phyloP scores from a whole-genome alignment of 2,888 invertebrate genomes.

The Trimorus sp. region DNA sequence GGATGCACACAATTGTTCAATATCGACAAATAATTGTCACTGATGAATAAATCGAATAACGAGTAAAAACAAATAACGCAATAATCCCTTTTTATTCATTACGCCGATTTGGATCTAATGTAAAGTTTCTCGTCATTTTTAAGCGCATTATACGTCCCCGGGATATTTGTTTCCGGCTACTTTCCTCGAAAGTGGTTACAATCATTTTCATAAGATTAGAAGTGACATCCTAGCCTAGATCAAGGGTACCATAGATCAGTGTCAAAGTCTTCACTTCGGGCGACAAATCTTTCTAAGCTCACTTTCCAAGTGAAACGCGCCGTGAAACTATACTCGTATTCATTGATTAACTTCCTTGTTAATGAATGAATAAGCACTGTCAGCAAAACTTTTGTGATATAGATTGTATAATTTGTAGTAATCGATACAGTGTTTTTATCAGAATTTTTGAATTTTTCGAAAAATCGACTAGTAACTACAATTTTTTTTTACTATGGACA shows the following conservation, averaged over 20 bases:
- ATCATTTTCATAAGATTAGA: constrained; percentile 53
- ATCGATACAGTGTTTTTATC: too few species aligned
- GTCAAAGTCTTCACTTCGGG: constrained; percentile 51
- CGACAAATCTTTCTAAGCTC: constrained; percentile 55
- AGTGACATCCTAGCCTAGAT: constrained; percentile 33
- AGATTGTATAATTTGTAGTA: too few species aligned
- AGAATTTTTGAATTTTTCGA: too few species aligned
- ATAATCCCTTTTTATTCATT: too few species aligned
- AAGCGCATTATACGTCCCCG: constrained; percentile 8
- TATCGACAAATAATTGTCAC: too few species aligned
- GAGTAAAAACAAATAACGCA: too few species aligned
- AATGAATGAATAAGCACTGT: constrained; percentile 16
- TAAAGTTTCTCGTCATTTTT: constrained; percentile 4
- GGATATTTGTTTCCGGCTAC: constrained; percentile 19
- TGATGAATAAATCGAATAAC: too few species aligned
- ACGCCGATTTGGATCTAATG: not conserved
- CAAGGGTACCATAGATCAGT: constrained; percentile 48
- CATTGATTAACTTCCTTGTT: constrained; percentile 40
- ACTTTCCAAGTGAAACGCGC: constrained; percentile 37
- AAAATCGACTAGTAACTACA: too few species aligned
- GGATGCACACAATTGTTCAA: too few species aligned
- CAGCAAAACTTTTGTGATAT: not conserved
- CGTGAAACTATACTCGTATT: constrained; percentile 44
- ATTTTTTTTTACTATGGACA: too few species aligned
- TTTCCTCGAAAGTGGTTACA: constrained; percentile 29